These are phyloP conservation scores for Apogon talboti DNA, from an alignment of 2,797 vertebrate genomes.

Conservation along the genomic window DNA sequence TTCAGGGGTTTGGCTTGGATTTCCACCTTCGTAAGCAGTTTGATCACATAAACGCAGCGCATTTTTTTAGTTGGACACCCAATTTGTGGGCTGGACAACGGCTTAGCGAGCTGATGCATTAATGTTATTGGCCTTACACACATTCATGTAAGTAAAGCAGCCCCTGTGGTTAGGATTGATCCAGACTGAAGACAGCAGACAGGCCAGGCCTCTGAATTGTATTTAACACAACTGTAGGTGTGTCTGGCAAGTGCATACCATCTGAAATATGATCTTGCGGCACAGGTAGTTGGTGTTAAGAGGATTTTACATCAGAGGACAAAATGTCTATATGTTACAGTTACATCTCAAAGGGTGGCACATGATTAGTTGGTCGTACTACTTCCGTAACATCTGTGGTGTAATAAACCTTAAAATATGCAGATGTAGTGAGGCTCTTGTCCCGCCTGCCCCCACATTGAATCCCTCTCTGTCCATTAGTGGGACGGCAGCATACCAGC, in stretches of 20 bases:
- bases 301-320: no score
- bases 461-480: conserved; percentile 92
- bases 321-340: conserved; percentile 1
- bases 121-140: conserved; percentile 35
- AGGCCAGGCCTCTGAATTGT: conserved; percentile 24
- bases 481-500: conserved; percentile 96
- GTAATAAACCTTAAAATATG: conserved; percentile 10
- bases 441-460: conserved; percentile 81
- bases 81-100: conserved; percentile 45
- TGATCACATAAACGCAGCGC: conserved; percentile 32
- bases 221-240: conserved; percentile 20
- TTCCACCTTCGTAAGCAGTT: conserved; percentile 58
- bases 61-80: conserved; percentile 43
- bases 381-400: background rate
- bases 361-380: conserved; percentile 8
- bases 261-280: conserved; percentile 13
- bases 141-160: conserved; percentile 55
- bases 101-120: conserved; percentile 46
- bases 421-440: conserved; percentile 44
- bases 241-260: conserved; percentile 21
- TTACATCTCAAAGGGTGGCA: background rate
- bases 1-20: conserved; percentile 49
- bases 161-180: conserved; percentile 38
- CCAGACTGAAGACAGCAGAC: conserved; percentile 34
- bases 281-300: background rate